A percentile compares a stretch with the other conserved stretches of the same genome.
Evolutionary conservation across 1,140 invertebrate genomes (phyloP).

Genomic region (Bicyclus anynana): DNA sequence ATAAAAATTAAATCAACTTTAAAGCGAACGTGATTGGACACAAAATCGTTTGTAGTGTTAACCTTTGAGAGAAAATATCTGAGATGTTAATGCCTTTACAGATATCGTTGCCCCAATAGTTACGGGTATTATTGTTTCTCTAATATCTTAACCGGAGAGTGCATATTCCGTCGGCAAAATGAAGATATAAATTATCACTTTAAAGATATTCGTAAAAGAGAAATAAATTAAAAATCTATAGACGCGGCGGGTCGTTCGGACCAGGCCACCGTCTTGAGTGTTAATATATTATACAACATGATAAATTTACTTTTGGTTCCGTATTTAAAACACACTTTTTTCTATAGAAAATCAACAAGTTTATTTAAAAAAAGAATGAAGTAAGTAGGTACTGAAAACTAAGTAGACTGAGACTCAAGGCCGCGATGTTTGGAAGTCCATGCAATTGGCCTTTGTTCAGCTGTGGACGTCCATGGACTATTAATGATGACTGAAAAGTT

Average conservation of each 20-base stretch:
- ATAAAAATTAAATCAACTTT: conserved; percentile 1
- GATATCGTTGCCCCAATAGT: not conserved
- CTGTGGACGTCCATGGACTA: no score
- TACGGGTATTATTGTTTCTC: not conserved
- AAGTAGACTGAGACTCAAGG: no score
- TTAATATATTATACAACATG: conserved; percentile 50
- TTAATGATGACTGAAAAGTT: no score
- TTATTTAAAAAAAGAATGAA: no score
- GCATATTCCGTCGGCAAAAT: not conserved
- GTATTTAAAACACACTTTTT: no score
- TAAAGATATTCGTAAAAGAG: conserved; percentile 35
- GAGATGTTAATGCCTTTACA: conserved; percentile 9
- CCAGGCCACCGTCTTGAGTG: conserved; percentile 54
- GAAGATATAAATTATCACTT: conserved; percentile 17
- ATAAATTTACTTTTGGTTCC: not conserved
- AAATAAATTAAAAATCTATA: conserved; percentile 62
- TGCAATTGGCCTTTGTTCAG: no score
- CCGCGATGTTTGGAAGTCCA: no score
- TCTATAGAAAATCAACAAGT: no score
- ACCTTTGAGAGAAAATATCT: not conserved
- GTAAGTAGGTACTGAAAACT: no score
- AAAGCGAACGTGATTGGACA: not conserved
- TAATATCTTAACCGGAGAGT: conserved; percentile 1
- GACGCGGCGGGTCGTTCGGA: conserved; percentile 30
- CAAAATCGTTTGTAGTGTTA: not conserved